These are phyloP conservation scores for Cardinalis cardinalis DNA, from an alignment of 2,113 vertebrate genomes.

Conservation along the genomic window DNA sequence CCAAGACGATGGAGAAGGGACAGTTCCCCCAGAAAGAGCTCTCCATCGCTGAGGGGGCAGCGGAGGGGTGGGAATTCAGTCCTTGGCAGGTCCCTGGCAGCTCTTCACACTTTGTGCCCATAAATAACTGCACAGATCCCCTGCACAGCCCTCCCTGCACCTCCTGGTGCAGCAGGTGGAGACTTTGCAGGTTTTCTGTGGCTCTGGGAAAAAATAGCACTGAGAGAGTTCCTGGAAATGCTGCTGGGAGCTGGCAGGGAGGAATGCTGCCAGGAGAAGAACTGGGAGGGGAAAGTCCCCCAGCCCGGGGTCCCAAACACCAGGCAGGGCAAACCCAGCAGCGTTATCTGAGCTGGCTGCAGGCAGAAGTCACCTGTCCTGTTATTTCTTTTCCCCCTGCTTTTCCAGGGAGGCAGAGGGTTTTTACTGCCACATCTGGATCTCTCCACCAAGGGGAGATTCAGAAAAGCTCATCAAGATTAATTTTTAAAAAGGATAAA, in stretches of 20 bases:
- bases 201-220: not conserved
- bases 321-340: not conserved
- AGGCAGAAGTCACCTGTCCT: not conserved
- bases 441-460: not conserved
- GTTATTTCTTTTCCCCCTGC: too few relatives aligned
- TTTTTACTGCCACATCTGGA: not conserved
- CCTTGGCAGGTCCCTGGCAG: not conserved
- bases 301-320: not conserved
- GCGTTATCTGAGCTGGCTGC: not conserved
- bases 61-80: not conserved
- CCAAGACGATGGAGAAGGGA: fast-evolving
- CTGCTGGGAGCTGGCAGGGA: not conserved
- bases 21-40: not conserved
- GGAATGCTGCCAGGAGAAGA: not conserved
- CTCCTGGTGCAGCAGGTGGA: not conserved
- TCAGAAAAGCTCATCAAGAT: constrained; percentile 21
- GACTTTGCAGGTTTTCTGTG: not conserved
- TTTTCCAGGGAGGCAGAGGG: not conserved
- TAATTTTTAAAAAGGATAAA: constrained; percentile 39
- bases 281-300: not conserved
- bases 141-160: not conserved
- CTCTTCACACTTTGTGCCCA: not conserved
- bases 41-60: not conserved
- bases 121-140: not conserved
- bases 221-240: not conserved